These are phyloP conservation scores for Pandion haliaetus DNA, from an alignment of 2,113 vertebrate genomes.

Conservation along the genomic window DNA sequence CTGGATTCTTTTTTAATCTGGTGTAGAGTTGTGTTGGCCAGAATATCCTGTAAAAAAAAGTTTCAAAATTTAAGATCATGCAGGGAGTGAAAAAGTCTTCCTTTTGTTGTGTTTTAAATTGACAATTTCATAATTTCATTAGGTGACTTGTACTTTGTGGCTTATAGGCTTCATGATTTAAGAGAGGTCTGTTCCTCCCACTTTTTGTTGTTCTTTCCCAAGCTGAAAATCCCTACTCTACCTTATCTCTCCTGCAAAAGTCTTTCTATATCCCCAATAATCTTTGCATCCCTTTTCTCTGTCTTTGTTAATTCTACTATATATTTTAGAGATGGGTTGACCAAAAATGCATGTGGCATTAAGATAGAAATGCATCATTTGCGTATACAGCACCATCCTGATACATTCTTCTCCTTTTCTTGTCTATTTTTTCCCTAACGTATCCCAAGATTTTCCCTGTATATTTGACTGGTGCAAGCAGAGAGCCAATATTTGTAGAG, in stretches of 20 bases:
- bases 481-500: background rate
- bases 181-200: background rate
- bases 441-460: background rate
- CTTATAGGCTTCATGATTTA: background rate
- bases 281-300: background rate
- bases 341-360: background rate
- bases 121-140: background rate
- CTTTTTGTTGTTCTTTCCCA: background rate
- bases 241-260: background rate
- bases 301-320: background rate
- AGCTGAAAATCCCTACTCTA: background rate
- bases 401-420: background rate
- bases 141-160: background rate
- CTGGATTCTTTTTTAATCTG: background rate
- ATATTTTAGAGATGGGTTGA: background rate
- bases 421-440: background rate
- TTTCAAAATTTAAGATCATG: background rate
- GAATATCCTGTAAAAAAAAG: background rate
- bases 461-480: background rate
- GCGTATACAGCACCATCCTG: background rate
- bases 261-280: background rate
- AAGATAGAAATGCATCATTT: background rate
- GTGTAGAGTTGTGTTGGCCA: background rate
- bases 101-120: background rate
- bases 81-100: background rate